A percentile compares a stretch with the other conserved stretches of the same genome.
Conservation (phyloP, 2,113 vertebrate genomes). For the Silurus asotus region DNA sequence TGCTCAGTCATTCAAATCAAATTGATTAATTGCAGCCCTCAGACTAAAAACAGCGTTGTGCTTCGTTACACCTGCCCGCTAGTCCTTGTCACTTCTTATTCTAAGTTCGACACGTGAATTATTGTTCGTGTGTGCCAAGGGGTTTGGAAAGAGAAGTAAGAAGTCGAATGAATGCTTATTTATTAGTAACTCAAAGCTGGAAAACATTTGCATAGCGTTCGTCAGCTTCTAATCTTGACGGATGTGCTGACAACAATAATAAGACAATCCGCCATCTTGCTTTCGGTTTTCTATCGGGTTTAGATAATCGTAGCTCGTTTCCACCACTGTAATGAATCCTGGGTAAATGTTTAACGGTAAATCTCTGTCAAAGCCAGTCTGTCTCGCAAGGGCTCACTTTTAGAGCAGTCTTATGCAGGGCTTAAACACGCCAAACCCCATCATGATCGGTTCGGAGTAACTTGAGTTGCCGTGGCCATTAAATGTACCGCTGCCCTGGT, state of each 20-base stretch:
- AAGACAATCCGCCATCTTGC: background rate
- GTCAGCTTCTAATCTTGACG: conserved; percentile 50
- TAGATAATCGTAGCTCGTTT: conserved; percentile 4
- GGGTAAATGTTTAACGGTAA: background rate
- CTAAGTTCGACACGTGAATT: conserved; percentile 15
- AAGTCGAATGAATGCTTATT: conserved; percentile 16
- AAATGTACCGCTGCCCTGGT: background rate
- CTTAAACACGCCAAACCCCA: conserved; percentile 6
- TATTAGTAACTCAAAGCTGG: conserved; percentile 50
- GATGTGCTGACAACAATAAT: conserved; percentile 37
- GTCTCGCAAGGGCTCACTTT: conserved; percentile 2
- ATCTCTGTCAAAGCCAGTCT: background rate
- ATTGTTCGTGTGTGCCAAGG: background rate
- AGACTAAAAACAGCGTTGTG: conserved; percentile 29
- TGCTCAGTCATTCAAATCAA: conserved; percentile 34
- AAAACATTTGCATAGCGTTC: conserved; percentile 41
- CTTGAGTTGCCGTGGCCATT: background rate
- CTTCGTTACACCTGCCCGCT: conserved; percentile 38
- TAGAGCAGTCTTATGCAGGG: background rate
- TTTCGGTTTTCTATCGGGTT: background rate
- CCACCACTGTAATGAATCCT: background rate
- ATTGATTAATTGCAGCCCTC: conserved; percentile 45
- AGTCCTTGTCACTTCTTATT: conserved; percentile 23
- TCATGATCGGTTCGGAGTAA: conserved; percentile 21
- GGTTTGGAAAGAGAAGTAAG: background rate